Conservation (phyloP, 2,888 invertebrate genomes). For the Morpho deidamia region DNA sequence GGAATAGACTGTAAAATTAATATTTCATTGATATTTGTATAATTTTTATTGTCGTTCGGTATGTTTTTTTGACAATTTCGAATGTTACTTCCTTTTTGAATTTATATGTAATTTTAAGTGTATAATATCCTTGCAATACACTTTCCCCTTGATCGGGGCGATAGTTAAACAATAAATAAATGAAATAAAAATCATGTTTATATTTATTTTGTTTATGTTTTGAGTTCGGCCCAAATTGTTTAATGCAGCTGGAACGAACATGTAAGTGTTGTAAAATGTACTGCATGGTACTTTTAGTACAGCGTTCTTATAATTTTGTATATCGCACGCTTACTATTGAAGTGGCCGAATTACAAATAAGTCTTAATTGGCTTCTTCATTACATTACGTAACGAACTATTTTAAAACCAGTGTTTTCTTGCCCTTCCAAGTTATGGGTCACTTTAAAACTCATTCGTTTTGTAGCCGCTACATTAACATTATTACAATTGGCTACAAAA, state of each 20-base stretch:
- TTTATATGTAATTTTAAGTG: constrained; percentile 68
- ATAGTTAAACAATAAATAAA: constrained; percentile 71
- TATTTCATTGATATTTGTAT: constrained; percentile 43
- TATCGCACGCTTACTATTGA: no score
- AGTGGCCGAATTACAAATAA: no score
- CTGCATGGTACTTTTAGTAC: constrained; percentile 20
- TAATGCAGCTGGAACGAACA: constrained; percentile 48
- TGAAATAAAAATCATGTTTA: constrained; percentile 35
- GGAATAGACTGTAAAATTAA: constrained; percentile 70
- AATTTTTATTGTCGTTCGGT: constrained; percentile 32
- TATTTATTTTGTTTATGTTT: constrained; percentile 27
- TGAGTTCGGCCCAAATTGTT: constrained; percentile 18
- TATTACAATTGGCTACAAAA: no score
- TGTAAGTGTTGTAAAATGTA: constrained; percentile 46
- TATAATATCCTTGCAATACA: constrained; percentile 61
- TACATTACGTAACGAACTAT: no score
- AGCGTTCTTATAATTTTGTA: background rate
- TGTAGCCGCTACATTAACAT: no score
- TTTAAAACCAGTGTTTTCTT: constrained; percentile 4
- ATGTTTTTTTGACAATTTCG: constrained; percentile 58
- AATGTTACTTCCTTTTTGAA: constrained; percentile 68
- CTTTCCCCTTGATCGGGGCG: constrained; percentile 51
- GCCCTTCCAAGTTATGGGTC: background rate
- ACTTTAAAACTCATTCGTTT: no score
- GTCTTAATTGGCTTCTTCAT: constrained; percentile 10